Conservation (phyloP, 2,113 vertebrate genomes). For the Macquaria australasica region DNA sequence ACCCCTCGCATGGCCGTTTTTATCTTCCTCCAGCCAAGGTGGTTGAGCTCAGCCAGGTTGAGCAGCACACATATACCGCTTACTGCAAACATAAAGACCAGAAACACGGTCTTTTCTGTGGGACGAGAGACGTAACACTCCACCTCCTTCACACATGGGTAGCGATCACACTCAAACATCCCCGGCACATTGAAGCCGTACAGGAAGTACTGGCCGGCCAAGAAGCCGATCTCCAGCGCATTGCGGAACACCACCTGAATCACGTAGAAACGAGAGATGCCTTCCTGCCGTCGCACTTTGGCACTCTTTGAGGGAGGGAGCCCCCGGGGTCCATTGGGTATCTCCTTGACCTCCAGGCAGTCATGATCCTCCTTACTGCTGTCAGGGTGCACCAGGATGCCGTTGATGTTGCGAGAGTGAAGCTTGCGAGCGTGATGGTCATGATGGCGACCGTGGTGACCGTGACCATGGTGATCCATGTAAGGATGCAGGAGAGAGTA, state of each 20-base stretch:
- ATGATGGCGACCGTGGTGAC: conserved; percentile 80
- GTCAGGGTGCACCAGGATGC: conserved; percentile 85
- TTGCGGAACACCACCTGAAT: conserved; percentile 94
- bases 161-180: conserved; percentile 91
- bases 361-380: conserved; percentile 85
- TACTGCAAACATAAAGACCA: conserved; percentile 94
- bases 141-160: conserved; percentile 92
- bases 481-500: conserved; percentile 86
- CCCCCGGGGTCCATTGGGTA: conserved; percentile 82
- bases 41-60: conserved; percentile 94
- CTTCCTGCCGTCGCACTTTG: conserved; percentile 86
- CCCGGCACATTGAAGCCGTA: conserved; percentile 91
- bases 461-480: conserved; percentile 82
- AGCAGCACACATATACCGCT: conserved; percentile 92
- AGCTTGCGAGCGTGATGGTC: conserved; percentile 80
- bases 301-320: conserved; percentile 77
- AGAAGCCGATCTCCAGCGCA: conserved; percentile 89
- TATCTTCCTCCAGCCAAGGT: conserved; percentile 93
- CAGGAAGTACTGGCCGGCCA: conserved; percentile 91
- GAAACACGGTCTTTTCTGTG: conserved; percentile 92
- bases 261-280: conserved; percentile 92
- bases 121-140: conserved; percentile 93
- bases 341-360: conserved; percentile 86
- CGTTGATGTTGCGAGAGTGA: conserved; percentile 84
- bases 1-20: conserved; percentile 88